phyloP scores from a whole-genome alignment of 2,797 vertebrate genomes.

The Danionella dracula region DNA sequence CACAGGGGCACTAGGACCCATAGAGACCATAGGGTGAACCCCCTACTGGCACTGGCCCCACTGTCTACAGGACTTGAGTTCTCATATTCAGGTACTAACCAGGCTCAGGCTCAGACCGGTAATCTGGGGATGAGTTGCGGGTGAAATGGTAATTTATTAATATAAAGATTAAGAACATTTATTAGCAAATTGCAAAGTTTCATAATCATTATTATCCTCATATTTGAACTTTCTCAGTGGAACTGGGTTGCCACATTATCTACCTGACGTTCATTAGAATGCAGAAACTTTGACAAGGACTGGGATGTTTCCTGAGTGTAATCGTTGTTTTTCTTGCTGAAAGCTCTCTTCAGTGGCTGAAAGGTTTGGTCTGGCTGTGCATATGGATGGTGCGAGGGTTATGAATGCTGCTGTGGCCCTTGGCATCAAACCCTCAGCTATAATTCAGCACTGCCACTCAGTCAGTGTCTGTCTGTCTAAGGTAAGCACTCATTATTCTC shows the following conservation, averaged over 20 bases:
- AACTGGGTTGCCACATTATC: not conserved
- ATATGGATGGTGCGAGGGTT: slow-evolving; percentile 79
- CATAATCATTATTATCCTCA: too few species aligned
- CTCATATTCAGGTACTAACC: too few species aligned
- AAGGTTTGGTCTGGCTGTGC: slow-evolving; percentile 62
- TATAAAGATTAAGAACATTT: too few species aligned
- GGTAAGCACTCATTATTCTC: slow-evolving; percentile 54
- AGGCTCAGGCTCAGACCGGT: too few species aligned
- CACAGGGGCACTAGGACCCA: too few species aligned
- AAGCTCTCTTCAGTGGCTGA: slow-evolving; percentile 74
- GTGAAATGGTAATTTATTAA: too few species aligned
- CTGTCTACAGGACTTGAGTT: too few species aligned
- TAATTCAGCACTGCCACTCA: slow-evolving; percentile 76
- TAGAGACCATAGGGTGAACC: too few species aligned
- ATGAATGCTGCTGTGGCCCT: slow-evolving; percentile 76
- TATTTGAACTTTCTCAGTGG: too few species aligned
- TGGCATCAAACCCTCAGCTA: slow-evolving; percentile 58
- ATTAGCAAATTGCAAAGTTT: too few species aligned
- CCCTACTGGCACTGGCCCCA: too few species aligned
- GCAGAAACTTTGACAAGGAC: not conserved
- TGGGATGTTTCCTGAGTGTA: not conserved
- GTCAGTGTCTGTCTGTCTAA: slow-evolving; percentile 84
- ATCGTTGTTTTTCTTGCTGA: not conserved
- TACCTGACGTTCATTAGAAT: not conserved
- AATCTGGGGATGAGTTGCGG: too few species aligned